Conservation (phyloP, 2,113 vertebrate species). For the Campylomormyrus tamandua region DNA sequence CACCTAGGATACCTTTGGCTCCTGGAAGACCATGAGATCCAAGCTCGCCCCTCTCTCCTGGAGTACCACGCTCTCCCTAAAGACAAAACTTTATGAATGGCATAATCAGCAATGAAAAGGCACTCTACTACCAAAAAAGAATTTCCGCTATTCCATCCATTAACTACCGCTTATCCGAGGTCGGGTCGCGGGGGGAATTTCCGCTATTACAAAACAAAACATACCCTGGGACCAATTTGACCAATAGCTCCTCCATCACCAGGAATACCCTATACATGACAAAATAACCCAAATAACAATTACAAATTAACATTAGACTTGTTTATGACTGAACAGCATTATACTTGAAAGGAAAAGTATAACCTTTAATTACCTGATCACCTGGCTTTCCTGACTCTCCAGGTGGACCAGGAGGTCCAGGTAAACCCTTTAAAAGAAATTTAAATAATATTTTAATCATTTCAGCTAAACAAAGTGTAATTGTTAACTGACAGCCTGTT, state of each 20-base stretch:
- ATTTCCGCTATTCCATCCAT: too few relatives aligned
- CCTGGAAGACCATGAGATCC: constrained; percentile 77
- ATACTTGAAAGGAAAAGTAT: neutral
- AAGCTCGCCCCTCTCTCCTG: constrained; percentile 88
- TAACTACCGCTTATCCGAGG: too few relatives aligned
- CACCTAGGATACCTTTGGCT: constrained; percentile 89
- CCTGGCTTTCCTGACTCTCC: constrained; percentile 93
- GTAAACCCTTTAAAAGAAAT: constrained; percentile 70
- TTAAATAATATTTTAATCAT: neutral
- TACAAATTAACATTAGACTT: neutral
- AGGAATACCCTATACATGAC: constrained; percentile 76
- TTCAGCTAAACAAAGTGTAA: neutral
- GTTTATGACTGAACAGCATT: neutral
- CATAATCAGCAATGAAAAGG: constrained; percentile 2
- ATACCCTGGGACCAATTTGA: constrained; percentile 82
- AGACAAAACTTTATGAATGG: neutral
- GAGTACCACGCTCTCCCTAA: constrained; percentile 92
- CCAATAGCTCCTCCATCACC: constrained; percentile 86
- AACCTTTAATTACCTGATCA: constrained; percentile 70
- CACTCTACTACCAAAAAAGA: neutral
- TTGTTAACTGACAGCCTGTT: neutral
- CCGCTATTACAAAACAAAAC: constrained; percentile 29
- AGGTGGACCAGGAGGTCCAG: constrained; percentile 88
- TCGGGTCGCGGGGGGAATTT: too few relatives aligned
- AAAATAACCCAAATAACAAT: constrained; percentile 5